Base-by-base conservation (phyloP, 2,797 vertebrate species). In the Hippocampus kuda region DNA sequence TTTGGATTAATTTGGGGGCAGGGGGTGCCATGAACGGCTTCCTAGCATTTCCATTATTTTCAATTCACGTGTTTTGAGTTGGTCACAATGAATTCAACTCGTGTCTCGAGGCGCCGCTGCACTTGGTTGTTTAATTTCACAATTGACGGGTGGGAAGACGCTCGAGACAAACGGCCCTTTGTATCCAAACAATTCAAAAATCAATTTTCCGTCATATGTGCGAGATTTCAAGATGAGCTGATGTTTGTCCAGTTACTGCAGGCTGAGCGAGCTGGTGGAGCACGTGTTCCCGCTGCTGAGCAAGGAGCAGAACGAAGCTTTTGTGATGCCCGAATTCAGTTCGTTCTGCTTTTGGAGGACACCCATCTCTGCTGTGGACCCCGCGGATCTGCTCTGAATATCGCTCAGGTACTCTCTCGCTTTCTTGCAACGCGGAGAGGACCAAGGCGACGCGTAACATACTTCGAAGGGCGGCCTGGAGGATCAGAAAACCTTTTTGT, bases 331-430 rank as follows among this genome's bases (percentile, higher is more conserved):
- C 0, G 97, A 99, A 85, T 99, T 90, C 90, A 99, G 97, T 84
- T 95, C 95, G 20, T 99, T 99, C 88, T 98, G 94, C 84, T 99
- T 93, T 78, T 99, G 97, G 97, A 92, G 96, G 81, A 93, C 94
- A 62, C 94, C 94, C 2, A 92, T 99, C 76, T 91, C 93, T 24
- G 89, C 89, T 59, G 89, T 97, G 85, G 88, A 92, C 83, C 91
- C 93, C 27, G 94, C 95, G 0, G 95, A 96, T 59, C 89, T 98
- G 72, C 90, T 90, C 72, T 97, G 90, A 92, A 83, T 49, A 67
- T 69, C 34, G 62, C 26, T 24, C 70, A 75, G 73, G 68, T 79
- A 69, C 59, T 60, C 27, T 60, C 16, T 13, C 56, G 12, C 24
- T 16, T 12, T 56, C 22, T 27, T 10, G 26, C 26, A 54, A 51